Evolutionary conservation across 2,888 invertebrate species (phyloP).

Genomic region (Ennomos fuscantarius): DNA sequence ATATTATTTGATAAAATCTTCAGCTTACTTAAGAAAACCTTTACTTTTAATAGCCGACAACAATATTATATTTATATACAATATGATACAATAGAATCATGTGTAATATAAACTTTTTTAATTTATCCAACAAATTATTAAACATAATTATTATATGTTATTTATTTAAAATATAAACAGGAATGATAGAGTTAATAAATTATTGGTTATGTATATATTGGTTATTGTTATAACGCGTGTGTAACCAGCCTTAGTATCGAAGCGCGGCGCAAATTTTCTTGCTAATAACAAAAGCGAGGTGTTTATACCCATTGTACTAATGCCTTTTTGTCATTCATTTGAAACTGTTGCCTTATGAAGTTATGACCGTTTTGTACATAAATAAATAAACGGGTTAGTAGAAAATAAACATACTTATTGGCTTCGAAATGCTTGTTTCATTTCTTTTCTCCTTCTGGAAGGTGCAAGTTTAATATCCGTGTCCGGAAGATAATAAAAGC

Average conservation of each 20-base stretch:
- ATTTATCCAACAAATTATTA: too few relatives aligned
- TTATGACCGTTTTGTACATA: conserved; percentile 84
- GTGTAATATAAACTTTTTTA: too few relatives aligned
- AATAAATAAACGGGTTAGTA: conserved; percentile 78
- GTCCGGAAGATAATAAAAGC: too few relatives aligned
- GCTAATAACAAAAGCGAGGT: conserved; percentile 49
- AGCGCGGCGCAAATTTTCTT: conserved; percentile 58
- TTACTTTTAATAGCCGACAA: too few relatives aligned
- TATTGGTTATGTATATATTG: too few relatives aligned
- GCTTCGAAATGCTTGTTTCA: conserved; percentile 74
- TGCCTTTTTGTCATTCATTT: conserved; percentile 72
- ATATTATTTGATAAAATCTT: too few relatives aligned
- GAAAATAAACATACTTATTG: conserved; percentile 81
- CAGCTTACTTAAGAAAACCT: too few relatives aligned
- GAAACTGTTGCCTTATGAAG: conserved; percentile 82
- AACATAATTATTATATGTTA: not conserved
- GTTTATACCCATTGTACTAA: conserved; percentile 54
- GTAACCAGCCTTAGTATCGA: conserved; percentile 30
- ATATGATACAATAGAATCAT: too few relatives aligned
- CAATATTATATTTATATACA: too few relatives aligned
- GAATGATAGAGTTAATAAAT: too few relatives aligned
- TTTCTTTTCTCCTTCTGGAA: conserved; percentile 31
- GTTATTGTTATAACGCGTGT: not conserved
- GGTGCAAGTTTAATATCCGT: too few relatives aligned
- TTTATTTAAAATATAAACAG: not conserved